Evolutionary conservation across 2,797 vertebrate species (phyloP).

Genomic region (Pagetopsis macropterus): DNA sequence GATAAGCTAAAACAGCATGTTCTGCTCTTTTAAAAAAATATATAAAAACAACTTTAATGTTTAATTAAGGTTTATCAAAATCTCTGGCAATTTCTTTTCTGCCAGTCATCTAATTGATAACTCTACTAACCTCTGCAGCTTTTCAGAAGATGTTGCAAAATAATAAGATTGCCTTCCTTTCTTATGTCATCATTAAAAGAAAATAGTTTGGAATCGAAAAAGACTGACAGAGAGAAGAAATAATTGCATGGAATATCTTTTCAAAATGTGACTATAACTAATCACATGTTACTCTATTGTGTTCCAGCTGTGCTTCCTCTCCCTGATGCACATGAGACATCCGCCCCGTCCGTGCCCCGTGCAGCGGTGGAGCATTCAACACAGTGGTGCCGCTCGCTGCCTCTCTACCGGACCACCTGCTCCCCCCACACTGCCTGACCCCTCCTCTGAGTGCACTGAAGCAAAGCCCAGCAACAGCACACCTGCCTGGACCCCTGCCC

Average conservation of each 20-base stretch:
- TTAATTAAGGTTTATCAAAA: too few species aligned
- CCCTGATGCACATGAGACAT: constrained; percentile 32
- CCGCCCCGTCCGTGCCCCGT: neutral
- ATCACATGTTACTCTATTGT: neutral
- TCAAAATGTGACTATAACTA: too few species aligned
- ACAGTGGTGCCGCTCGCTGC: neutral
- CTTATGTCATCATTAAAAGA: neutral
- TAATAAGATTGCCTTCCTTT: neutral
- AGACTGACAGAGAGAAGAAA: neutral
- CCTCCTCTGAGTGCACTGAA: constrained; percentile 8
- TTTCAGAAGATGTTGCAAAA: too few species aligned
- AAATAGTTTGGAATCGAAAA: neutral
- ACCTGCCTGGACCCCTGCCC: constrained; percentile 12
- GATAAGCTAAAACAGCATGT: too few species aligned
- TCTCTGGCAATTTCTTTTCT: too few species aligned
- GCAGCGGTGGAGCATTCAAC: constrained; percentile 18
- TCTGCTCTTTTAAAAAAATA: too few species aligned
- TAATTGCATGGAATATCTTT: neutral
- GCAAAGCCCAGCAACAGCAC: neutral
- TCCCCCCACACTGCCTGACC: neutral
- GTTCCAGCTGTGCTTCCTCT: constrained; percentile 62
- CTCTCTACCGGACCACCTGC: constrained; percentile 5
- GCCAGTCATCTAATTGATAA: too few species aligned
- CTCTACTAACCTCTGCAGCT: too few species aligned
- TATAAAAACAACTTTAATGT: too few species aligned